Evolutionary conservation across 35 echinoderm and acorn worm genomes (phyloP).

Genomic region (Hemicentrotus pulcherrimus): DNA sequence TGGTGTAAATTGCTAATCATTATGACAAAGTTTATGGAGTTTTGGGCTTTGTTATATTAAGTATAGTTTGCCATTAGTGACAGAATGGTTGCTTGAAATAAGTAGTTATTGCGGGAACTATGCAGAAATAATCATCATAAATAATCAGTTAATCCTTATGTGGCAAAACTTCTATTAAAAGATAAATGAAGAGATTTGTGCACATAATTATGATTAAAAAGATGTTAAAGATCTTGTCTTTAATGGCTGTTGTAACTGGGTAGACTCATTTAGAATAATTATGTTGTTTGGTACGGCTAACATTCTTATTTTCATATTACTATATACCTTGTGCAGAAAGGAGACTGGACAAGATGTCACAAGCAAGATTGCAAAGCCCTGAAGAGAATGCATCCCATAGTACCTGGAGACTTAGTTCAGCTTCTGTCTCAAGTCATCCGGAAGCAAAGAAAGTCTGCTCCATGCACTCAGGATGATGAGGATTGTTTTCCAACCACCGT

Average conservation of each 20-base stretch:
- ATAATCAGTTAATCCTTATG: no score
- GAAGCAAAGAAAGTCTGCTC: background rate
- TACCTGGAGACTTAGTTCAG: background rate
- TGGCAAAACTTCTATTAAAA: background rate
- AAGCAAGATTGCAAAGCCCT: slow-evolving; percentile 8
- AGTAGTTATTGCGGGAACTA: background rate
- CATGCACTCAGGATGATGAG: background rate
- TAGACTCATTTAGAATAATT: background rate
- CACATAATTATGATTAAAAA: background rate
- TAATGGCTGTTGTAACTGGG: background rate
- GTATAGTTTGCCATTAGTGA: background rate
- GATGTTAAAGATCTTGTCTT: background rate
- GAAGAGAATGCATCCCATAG: background rate
- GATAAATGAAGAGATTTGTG: background rate
- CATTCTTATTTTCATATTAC: background rate
- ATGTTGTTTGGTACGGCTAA: background rate
- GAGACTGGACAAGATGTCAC: slow-evolving; percentile 14
- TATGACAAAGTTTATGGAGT: background rate
- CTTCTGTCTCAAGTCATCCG: background rate
- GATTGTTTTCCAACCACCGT: slow-evolving; percentile 18
- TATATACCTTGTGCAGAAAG: background rate
- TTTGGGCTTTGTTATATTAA: background rate
- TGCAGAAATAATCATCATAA: background rate
- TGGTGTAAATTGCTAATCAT: no score
- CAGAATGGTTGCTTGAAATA: background rate